phyloP scores from a whole-genome alignment of 2,113 vertebrate genomes.

The Benitochromis conjunctus region DNA sequence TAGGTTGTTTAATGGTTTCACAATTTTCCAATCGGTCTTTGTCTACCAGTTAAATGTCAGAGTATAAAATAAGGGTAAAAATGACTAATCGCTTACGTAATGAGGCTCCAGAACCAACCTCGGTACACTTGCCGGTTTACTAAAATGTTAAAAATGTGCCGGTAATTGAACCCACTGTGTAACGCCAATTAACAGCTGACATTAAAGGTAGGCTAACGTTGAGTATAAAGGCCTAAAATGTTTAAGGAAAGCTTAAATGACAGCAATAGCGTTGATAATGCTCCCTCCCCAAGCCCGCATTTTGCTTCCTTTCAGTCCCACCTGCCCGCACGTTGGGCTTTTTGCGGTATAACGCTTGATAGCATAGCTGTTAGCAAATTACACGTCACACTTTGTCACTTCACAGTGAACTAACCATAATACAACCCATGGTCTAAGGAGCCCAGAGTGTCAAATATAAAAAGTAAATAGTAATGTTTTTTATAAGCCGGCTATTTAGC shows the following conservation, averaged over 20 bases:
- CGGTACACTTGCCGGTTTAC: neutral
- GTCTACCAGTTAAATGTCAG: neutral
- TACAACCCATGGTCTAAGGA: fast-evolving
- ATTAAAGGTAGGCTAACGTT: no score
- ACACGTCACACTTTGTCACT: neutral
- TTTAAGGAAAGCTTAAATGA: no score
- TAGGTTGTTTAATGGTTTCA: neutral
- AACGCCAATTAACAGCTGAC: neutral
- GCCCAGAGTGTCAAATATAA: neutral
- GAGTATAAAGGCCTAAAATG: neutral
- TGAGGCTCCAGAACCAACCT: neutral
- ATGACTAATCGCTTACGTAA: neutral
- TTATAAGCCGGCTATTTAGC: neutral
- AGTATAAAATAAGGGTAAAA: neutral
- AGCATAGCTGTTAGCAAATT: neutral
- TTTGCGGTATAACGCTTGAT: neutral
- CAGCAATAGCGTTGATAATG: neutral
- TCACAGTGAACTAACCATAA: neutral
- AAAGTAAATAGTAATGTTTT: neutral
- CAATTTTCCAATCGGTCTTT: neutral
- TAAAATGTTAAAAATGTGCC: neutral
- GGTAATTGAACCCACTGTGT: neutral
- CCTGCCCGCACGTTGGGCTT: constrained; percentile 28
- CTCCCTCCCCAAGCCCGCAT: neutral
- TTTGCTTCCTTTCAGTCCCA: neutral